These are phyloP conservation scores for Pachycephus smyrnensis DNA, from an alignment of 2,888 invertebrate species.

Conservation along the genomic window DNA sequence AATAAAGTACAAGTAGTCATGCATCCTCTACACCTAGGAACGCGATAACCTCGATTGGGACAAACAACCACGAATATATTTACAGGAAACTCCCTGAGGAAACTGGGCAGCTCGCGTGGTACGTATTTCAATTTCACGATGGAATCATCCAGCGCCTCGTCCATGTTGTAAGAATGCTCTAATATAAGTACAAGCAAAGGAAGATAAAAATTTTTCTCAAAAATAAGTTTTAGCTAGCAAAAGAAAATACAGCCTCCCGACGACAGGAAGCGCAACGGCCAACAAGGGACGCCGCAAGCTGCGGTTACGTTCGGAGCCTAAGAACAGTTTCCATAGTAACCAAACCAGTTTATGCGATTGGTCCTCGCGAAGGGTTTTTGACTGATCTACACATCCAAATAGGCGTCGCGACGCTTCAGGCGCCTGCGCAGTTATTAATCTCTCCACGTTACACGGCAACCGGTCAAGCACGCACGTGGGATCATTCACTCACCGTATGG, in stretches of 20 bases:
- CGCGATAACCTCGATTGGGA: neutral
- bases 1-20: neutral
- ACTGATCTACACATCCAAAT: neutral
- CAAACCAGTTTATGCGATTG: neutral
- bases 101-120: constrained; percentile 43
- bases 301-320: neutral
- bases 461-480: neutral
- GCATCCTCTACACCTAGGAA: neutral
- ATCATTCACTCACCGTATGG: neutral
- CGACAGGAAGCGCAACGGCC: neutral
- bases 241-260: neutral
- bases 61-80: constrained; percentile 31
- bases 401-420: neutral
- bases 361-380: neutral
- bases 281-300: neutral
- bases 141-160: constrained; percentile 50
- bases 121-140: constrained; percentile 46
- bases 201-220: neutral
- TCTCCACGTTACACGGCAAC: neutral
- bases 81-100: constrained; percentile 53
- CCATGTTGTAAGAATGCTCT: constrained; percentile 37
- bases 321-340: neutral
- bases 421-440: neutral
- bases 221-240: neutral
- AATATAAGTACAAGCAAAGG: neutral